Conservation (phyloP, 2,888 invertebrate species). For the Nasonovia ribisnigri region DNA sequence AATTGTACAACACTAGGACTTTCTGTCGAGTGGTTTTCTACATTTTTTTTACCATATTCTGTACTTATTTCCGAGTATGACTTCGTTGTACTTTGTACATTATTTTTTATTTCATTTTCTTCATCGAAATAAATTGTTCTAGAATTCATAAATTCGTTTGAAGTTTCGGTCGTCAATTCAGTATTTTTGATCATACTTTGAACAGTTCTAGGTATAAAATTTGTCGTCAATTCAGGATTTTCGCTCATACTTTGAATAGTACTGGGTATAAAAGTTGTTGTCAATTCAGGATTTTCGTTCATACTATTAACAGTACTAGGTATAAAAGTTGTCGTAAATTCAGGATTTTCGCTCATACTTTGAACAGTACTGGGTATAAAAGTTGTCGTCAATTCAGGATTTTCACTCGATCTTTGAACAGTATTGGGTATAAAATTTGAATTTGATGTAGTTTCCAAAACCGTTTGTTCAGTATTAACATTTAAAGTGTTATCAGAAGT, state of each 20-base stretch:
- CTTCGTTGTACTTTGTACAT: background rate
- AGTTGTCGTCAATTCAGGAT: no score
- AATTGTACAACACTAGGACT: background rate
- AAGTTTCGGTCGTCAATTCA: background rate
- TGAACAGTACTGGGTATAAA: no score
- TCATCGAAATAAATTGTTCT: constrained; percentile 28
- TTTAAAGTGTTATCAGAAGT: background rate
- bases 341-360: no score
- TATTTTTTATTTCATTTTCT: constrained; percentile 9
- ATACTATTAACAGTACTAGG: no score
- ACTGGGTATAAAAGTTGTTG: background rate
- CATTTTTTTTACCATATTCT: background rate
- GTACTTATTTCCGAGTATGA: background rate
- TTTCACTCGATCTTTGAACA: background rate
- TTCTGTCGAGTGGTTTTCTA: background rate
- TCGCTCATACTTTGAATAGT: background rate
- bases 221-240: background rate
- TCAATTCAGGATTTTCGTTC: no score
- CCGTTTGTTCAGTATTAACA: background rate
- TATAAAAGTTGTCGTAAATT: no score
- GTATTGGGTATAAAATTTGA: background rate
- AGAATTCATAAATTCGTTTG: background rate
- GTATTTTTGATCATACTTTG: background rate
- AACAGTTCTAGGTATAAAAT: background rate
- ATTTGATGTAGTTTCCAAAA: background rate